These are phyloP conservation scores for Sebastes minor DNA, from an alignment of 2,797 vertebrate genomes.

Conservation along the genomic window DNA sequence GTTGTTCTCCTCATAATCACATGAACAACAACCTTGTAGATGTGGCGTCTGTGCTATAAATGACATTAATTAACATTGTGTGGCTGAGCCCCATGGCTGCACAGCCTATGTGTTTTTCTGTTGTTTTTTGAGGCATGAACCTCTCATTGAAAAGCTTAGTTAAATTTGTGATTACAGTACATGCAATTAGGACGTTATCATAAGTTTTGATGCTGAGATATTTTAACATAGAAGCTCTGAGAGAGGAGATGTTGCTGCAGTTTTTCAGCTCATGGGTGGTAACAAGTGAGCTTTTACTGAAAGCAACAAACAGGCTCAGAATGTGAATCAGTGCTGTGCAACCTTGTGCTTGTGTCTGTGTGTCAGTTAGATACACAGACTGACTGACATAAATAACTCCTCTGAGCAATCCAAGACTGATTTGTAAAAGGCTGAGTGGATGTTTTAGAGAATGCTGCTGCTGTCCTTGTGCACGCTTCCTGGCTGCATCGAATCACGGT, in stretches of 20 bases:
- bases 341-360: not conserved
- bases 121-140: slow-evolving; percentile 51
- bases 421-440: slow-evolving; percentile 17
- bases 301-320: slow-evolving; percentile 19
- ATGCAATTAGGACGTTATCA: slow-evolving; percentile 72
- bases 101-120: slow-evolving; percentile 55
- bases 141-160: slow-evolving; percentile 72
- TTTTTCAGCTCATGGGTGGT: slow-evolving; percentile 22
- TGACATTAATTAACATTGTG: slow-evolving; percentile 77
- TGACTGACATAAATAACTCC: slow-evolving; percentile 21
- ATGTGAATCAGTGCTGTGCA: not conserved
- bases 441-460: not conserved
- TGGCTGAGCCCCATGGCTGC: slow-evolving; percentile 60
- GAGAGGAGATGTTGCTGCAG: not conserved
- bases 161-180: slow-evolving; percentile 70
- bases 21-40: slow-evolving; percentile 61
- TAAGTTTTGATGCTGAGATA: slow-evolving; percentile 64
- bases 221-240: slow-evolving; percentile 39
- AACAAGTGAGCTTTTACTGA: not conserved
- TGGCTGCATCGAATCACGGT: not conserved
- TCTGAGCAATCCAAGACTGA: not conserved
- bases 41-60: slow-evolving; percentile 54
- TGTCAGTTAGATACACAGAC: slow-evolving; percentile 3
- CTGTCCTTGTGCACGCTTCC: not conserved
- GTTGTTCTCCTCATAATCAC: slow-evolving; percentile 65